Evolutionary conservation across 1,140 invertebrate species (phyloP).

Genomic region (Dinothrombium tinctorium): DNA sequence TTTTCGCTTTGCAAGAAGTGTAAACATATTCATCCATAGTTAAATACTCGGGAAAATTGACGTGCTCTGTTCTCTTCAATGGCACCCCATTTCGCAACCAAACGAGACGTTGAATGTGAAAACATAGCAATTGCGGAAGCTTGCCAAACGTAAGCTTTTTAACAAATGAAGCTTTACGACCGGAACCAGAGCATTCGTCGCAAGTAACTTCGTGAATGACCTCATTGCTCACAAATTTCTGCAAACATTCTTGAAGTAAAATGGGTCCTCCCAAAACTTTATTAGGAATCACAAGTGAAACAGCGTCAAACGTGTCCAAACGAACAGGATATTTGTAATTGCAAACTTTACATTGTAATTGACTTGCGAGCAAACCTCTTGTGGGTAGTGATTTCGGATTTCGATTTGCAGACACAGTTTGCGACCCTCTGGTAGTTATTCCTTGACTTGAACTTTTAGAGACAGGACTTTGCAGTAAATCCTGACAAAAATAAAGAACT

Average conservation of each 20-base stretch:
- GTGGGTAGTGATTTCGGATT: constrained; percentile 31
- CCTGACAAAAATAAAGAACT: background rate
- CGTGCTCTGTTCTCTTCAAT: constrained; percentile 57
- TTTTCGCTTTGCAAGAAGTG: background rate
- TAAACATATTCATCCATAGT: constrained; percentile 42
- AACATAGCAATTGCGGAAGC: constrained; percentile 50
- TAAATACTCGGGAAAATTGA: constrained; percentile 59
- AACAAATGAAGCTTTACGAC: constrained; percentile 8
- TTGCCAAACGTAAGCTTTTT: constrained; percentile 15
- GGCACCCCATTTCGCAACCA: constrained; percentile 46
- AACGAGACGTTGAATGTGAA: constrained; percentile 61
- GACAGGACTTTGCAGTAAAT: background rate
- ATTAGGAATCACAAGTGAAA: constrained; percentile 45
- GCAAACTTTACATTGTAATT: constrained; percentile 54
- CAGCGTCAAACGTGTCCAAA: constrained; percentile 68
- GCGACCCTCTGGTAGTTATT: constrained; percentile 12
- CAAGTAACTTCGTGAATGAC: constrained; percentile 58
- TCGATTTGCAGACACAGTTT: constrained; percentile 17
- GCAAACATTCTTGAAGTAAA: constrained; percentile 39
- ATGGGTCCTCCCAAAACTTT: constrained; percentile 24
- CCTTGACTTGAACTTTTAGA: constrained; percentile 15
- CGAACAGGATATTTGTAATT: constrained; percentile 52
- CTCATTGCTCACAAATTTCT: constrained; percentile 57
- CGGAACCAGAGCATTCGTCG: constrained; percentile 35
- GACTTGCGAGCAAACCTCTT: constrained; percentile 53